Percentiles rank a stretch among this genome's conserved stretches.
These are phyloP conservation scores for Scaptomyza reducta DNA, from an alignment of 2,888 invertebrate species.

Conservation along the genomic window DNA sequence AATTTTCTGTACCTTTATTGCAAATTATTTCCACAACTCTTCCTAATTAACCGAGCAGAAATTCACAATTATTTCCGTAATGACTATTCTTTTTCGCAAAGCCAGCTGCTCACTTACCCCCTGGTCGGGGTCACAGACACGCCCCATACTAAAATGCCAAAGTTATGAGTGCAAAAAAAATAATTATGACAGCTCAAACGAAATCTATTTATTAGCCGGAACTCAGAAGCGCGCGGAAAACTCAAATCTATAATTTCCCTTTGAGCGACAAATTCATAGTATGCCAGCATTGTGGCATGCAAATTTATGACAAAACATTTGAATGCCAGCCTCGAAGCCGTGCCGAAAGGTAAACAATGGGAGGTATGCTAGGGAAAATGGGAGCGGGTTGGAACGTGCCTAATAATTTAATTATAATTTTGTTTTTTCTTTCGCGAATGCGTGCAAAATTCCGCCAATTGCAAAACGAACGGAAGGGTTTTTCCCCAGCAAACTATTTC, in stretches of 20 bases:
- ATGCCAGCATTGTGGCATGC: conserved; percentile 65
- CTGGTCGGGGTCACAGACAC: conserved; percentile 51
- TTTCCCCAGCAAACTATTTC: conserved; percentile 17
- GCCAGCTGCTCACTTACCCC: conserved; percentile 74
- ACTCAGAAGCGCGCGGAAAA: conserved; percentile 13
- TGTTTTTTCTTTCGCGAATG: conserved; percentile 42
- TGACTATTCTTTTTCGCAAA: conserved; percentile 7
- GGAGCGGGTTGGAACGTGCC: conserved; percentile 62
- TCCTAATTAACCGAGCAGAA: conserved; percentile 52
- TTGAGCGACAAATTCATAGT: conserved; percentile 40
- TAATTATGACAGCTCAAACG: conserved; percentile 54
- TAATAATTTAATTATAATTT: conserved; percentile 77
- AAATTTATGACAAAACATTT: conserved; percentile 80
- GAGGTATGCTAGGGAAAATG: background rate
- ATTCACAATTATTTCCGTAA: conserved; percentile 1
- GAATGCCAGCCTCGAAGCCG: conserved; percentile 38
- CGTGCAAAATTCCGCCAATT: conserved; percentile 70
- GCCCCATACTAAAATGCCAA: conserved; percentile 61
- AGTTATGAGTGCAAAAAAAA: conserved; percentile 71
- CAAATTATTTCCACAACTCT: background rate
- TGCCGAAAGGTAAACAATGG: conserved; percentile 71
- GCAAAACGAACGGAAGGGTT: conserved; percentile 54
- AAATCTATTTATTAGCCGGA: conserved; percentile 59
- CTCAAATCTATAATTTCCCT: conserved; percentile 62
- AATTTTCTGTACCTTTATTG: background rate